Conservation (phyloP, 2,797 vertebrate species). For the Trachops cirrhosus region DNA sequence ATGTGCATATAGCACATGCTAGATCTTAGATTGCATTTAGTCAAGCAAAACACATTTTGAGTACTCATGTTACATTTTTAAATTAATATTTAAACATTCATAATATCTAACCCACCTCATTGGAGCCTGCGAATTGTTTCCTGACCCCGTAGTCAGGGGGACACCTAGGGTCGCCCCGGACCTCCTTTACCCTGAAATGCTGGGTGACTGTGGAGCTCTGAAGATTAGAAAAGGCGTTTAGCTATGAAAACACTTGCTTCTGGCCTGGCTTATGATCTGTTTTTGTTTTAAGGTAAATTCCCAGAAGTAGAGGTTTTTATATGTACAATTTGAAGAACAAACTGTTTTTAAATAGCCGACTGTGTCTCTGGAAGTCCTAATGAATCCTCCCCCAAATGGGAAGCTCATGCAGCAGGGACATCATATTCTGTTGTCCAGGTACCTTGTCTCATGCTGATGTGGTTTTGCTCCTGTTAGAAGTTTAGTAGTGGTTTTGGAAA, state of each 20-base stretch:
- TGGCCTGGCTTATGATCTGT: neutral
- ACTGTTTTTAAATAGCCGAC: neutral
- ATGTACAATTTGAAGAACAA: neutral
- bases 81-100: neutral
- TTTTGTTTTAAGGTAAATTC: constrained; percentile 41
- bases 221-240: neutral
- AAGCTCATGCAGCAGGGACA: neutral
- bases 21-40: neutral
- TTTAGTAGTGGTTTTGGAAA: constrained; percentile 37
- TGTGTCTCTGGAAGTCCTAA: neutral
- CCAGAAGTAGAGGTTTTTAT: constrained; percentile 20
- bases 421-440: neutral
- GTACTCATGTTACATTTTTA: neutral
- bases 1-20: neutral
- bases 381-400: neutral
- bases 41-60: neutral
- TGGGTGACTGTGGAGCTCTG: neutral
- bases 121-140: neutral
- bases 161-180: too few species aligned
- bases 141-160: neutral
- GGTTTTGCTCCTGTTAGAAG: neutral
- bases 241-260: neutral
- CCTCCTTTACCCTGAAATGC: neutral
- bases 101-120: neutral
- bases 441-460: constrained; percentile 12